A percentile compares a stretch with the other conserved stretches of the same genome.
phyloP scores from a whole-genome alignment of 2,888 invertebrate species.

The Patella depressa region DNA sequence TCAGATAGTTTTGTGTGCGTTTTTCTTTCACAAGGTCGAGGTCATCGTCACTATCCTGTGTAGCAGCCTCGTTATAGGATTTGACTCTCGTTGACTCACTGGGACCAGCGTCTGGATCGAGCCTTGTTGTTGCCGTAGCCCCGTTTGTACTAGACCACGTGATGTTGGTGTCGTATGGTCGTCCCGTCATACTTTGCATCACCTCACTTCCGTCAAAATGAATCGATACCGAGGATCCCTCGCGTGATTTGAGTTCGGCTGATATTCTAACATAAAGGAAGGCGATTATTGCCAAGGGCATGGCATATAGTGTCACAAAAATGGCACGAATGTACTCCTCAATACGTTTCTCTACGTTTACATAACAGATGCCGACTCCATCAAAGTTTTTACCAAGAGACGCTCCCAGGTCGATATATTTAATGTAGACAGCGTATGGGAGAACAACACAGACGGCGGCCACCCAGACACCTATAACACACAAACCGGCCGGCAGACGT shows the following conservation, averaged over 20 bases:
- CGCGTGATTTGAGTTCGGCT: constrained; percentile 74
- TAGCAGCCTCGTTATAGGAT: constrained; percentile 41
- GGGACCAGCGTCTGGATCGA: constrained; percentile 12
- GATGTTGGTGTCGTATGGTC: constrained; percentile 37
- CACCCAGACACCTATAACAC: constrained; percentile 81
- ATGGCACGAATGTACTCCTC: constrained; percentile 69
- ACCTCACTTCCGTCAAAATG: constrained; percentile 43
- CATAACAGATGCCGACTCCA: constrained; percentile 66
- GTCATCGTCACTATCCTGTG: constrained; percentile 62
- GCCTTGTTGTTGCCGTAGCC: neutral
- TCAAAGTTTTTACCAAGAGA: constrained; percentile 65
- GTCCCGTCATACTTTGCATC: constrained; percentile 25
- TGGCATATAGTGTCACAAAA: constrained; percentile 73
- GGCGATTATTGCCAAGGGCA: constrained; percentile 77
- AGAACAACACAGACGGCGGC: constrained; percentile 80
- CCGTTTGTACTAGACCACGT: constrained; percentile 37
- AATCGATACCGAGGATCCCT: constrained; percentile 49
- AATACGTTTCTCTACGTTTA: constrained; percentile 56
- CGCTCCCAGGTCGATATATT: constrained; percentile 80
- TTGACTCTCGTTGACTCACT: constrained; percentile 19
- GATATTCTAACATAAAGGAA: constrained; percentile 79
- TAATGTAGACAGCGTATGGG: constrained; percentile 82
- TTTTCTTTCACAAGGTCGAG: constrained; percentile 75
- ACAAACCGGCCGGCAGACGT: constrained; percentile 78
- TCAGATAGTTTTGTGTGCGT: constrained; percentile 79